phyloP scores from a whole-genome alignment of 2,113 vertebrate species.

The Centropristis striata region DNA sequence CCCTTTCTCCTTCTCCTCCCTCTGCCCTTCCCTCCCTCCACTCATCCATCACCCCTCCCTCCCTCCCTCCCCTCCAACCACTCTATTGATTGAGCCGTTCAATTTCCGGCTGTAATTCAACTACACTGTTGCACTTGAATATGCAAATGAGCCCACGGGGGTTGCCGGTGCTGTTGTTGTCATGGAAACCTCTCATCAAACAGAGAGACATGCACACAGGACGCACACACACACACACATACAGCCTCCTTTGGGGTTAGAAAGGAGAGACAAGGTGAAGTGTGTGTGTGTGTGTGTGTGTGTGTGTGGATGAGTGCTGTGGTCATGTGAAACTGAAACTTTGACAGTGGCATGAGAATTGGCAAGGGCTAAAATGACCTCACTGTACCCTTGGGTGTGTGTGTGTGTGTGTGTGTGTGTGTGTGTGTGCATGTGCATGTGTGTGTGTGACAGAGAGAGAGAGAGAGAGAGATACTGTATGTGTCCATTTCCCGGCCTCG shows the following conservation, averaged over 20 bases:
- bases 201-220: conserved; percentile 39
- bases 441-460: neutral
- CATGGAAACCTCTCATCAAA: conserved; percentile 77
- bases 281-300: conserved; percentile 18
- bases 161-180: conserved; percentile 69
- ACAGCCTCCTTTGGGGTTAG: conserved; percentile 49
- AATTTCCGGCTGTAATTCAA: conserved; percentile 80
- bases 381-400: conserved; percentile 53
- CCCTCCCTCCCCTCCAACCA: conserved; percentile 30
- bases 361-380: conserved; percentile 62
- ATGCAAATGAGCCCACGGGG: conserved; percentile 74
- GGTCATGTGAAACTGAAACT: conserved; percentile 59
- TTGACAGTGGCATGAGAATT: conserved; percentile 44
- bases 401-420: neutral
- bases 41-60: neutral
- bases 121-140: conserved; percentile 75
- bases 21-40: conserved; percentile 37
- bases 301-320: conserved; percentile 8
- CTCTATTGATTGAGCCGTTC: conserved; percentile 77
- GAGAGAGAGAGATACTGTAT: neutral
- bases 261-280: conserved; percentile 74
- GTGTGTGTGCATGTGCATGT: conserved; percentile 6
- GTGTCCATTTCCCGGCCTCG: conserved; percentile 26
- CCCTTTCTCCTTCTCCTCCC: neutral
- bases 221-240: conserved; percentile 6